Conservation (phyloP, 2,888 invertebrate species). For the Ormia ochracea region DNA sequence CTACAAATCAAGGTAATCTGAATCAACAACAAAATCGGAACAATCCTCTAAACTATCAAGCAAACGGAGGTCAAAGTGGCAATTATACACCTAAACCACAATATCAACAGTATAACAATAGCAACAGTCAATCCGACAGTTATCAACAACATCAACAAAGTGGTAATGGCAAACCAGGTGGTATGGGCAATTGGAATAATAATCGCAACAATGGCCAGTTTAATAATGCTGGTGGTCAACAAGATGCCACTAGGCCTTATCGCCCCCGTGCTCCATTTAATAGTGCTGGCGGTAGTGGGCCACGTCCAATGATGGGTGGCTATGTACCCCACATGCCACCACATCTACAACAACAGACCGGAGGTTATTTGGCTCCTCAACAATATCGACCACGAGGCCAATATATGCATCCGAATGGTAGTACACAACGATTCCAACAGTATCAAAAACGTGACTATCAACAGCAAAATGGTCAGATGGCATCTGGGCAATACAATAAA, state of each 20-base stretch:
- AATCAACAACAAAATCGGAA: conserved; percentile 73
- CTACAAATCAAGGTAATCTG: conserved; percentile 61
- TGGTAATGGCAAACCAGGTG: conserved; percentile 64
- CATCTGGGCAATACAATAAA: conserved; percentile 61
- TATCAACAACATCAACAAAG: conserved; percentile 66
- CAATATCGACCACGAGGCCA: conserved; percentile 73
- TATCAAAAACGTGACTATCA: conserved; percentile 74
- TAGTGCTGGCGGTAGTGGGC: conserved; percentile 67
- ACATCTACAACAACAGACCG: conserved; percentile 69
- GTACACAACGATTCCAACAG: conserved; percentile 72
- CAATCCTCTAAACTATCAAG: conserved; percentile 75
- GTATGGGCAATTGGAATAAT: conserved; percentile 67
- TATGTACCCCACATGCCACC: conserved; percentile 64
- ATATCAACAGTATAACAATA: conserved; percentile 67
- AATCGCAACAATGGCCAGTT: conserved; percentile 65
- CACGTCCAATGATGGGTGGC: conserved; percentile 73
- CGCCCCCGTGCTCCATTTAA: conserved; percentile 72
- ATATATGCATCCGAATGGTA: conserved; percentile 70
- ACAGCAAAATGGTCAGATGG: conserved; percentile 59
- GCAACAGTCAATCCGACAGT: conserved; percentile 66
- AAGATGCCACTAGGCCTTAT: conserved; percentile 66
- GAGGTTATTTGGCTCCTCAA: conserved; percentile 65
- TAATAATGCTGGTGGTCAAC: conserved; percentile 58
- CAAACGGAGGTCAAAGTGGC: conserved; percentile 64
- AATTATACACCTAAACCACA: conserved; percentile 64